Base-by-base conservation (phyloP, 2,113 vertebrate species). In the Leptosomus discolor region DNA sequence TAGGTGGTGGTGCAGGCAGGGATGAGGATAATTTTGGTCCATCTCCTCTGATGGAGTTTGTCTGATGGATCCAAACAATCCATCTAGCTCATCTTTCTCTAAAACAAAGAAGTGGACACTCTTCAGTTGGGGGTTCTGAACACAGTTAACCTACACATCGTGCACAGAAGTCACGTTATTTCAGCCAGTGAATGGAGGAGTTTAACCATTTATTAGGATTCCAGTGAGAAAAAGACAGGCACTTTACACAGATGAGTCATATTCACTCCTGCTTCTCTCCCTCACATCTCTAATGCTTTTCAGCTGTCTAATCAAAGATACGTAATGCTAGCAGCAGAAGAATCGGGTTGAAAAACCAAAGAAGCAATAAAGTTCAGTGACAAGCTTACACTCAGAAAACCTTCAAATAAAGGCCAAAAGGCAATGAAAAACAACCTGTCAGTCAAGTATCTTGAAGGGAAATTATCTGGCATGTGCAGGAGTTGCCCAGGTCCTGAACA, bases 381-480 rank as follows among this genome's bases (percentile, higher is more conserved):
- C 22, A 57, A 84, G 21, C 12, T 74, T 73, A 56, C 39, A 43
- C 29, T 29, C 14, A 41, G 71, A 56, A 81, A 81, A 65, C 16
- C 56, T 37, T 15, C 50, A 80, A 86, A 80, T 8, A 36, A 90
- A 76, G 10, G 8, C 29, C 15, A 85, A 79, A 82, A 68, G 32
- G 46, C 16, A 82, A 92, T 81, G 57, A 87, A 65, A 50, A 30
- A 24, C 23, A 68, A 41, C 21, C 29, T 11, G 18, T 22, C 13
- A 16, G 8, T n/a, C 82, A 37, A 36, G 7, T 23, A 37, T 3
- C 60, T 71, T 36, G 56, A 45, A 70, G 23, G 37, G 11, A 85
- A 56, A n/a, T 23, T 8, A 81, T 23, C 16, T n/a, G 46, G 53
- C 34, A 53, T 5, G 1, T 0, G 1, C 0, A 0, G 23, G 29